phyloP scores from a whole-genome alignment of 1,140 invertebrate genomes.

The Leptinotarsa texana region DNA sequence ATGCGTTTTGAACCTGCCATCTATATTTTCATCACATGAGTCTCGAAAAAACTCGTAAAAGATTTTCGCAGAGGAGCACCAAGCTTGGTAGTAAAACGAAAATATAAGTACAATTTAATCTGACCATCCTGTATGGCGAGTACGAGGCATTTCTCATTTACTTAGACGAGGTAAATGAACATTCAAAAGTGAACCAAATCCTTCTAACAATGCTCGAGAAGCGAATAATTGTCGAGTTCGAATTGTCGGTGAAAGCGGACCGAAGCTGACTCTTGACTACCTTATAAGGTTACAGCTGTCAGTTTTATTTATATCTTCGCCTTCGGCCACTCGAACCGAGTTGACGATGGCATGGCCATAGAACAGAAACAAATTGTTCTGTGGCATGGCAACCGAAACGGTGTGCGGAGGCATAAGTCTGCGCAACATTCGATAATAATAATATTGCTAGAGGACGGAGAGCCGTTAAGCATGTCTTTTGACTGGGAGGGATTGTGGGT shows the following conservation, averaged over 20 bases:
- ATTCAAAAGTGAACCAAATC: not conserved
- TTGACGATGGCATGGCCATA: not conserved
- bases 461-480: too few species aligned
- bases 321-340: not conserved
- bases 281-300: constrained; percentile 39
- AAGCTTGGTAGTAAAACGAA: too few species aligned
- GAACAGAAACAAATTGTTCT: not conserved
- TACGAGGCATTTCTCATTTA: not conserved
- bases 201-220: constrained; percentile 2
- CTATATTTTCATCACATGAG: too few species aligned
- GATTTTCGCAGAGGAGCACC: too few species aligned
- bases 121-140: not conserved
- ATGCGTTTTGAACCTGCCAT: too few species aligned
- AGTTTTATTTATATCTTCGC: constrained; percentile 36
- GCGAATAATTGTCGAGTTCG: constrained; percentile 15
- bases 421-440: not conserved
- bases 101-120: not conserved
- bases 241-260: constrained; percentile 31
- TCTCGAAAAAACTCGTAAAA: too few species aligned
- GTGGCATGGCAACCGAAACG: not conserved
- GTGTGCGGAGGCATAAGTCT: not conserved
- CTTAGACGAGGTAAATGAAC: not conserved
- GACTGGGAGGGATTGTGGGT: too few species aligned
- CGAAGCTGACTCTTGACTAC: constrained; percentile 21
- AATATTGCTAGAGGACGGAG: too few species aligned